phyloP scores from a whole-genome alignment of 1,140 invertebrate species.

The Colletes gigas region DNA sequence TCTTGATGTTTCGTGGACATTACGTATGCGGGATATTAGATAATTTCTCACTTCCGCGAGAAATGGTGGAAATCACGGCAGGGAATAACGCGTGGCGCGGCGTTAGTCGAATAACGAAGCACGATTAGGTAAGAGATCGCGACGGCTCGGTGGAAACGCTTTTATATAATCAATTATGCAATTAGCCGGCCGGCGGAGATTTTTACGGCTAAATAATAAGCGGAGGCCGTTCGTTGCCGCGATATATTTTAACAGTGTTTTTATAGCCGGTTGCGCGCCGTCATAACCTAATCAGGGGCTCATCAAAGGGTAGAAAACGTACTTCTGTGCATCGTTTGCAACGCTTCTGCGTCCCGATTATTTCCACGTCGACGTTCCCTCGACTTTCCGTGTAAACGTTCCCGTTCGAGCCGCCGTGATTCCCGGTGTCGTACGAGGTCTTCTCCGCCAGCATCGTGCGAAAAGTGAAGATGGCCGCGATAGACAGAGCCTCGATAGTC shows the following conservation, averaged over 20 bases:
- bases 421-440: too few relatives aligned
- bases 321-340: constrained; percentile 38
- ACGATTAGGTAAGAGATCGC: constrained; percentile 1
- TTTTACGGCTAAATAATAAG: constrained; percentile 22
- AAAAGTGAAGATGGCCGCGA: background rate
- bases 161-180: constrained; percentile 46
- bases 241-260: constrained; percentile 3
- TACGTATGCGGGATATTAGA: constrained; percentile 41
- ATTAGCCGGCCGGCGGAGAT: constrained; percentile 1
- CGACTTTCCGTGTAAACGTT: background rate
- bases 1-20: constrained; percentile 21
- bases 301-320: background rate
- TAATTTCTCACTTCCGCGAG: constrained; percentile 45
- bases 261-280: background rate
- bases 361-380: constrained; percentile 24
- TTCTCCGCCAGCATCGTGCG: background rate
- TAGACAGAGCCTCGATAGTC: too few relatives aligned
- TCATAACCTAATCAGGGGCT: constrained; percentile 35
- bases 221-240: background rate
- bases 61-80: background rate
- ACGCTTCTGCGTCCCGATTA: constrained; percentile 21
- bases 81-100: too few relatives aligned
- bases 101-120: background rate
- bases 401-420: background rate
- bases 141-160: background rate